A percentile compares a stretch with the other conserved stretches of the same genome.
Conservation (phyloP, 2,113 vertebrate genomes). For the Pituophis catenifer region DNA sequence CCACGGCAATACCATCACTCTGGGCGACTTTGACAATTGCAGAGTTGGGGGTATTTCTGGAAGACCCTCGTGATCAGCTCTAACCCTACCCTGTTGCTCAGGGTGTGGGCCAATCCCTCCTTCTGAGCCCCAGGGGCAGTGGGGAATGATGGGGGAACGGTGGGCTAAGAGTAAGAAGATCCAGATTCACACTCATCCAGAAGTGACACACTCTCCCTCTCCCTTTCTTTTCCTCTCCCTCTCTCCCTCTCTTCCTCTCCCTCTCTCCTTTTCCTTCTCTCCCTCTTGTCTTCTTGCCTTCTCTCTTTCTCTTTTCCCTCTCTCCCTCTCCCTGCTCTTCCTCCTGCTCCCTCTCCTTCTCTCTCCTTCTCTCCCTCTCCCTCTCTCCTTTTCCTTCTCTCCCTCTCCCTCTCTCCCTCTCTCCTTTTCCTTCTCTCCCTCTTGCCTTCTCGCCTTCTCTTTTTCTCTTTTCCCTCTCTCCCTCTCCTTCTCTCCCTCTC, state of each 20-base stretch:
- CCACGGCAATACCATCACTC: neutral
- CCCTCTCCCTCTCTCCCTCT: too few relatives aligned
- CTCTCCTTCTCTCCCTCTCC: too few relatives aligned
- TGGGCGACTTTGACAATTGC: neutral
- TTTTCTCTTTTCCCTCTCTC: accelerated
- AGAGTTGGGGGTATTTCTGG: neutral
- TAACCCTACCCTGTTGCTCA: neutral
- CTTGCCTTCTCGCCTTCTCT: too few relatives aligned
- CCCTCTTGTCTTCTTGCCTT: accelerated
- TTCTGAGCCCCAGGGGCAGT: neutral
- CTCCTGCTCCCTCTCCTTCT: too few relatives aligned
- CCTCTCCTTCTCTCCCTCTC: neutral
- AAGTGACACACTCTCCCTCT: neutral
- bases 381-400: too few relatives aligned
- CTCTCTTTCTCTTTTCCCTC: too few relatives aligned
- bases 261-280: too few relatives aligned
- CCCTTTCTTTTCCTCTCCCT: accelerated
- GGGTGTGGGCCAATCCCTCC: neutral
- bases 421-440: too few relatives aligned
- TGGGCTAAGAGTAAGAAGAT: neutral
- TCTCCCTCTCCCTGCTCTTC: too few relatives aligned
- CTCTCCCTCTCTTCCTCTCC: too few relatives aligned
- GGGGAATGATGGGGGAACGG: neutral
- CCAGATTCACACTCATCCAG: neutral
- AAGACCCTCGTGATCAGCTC: neutral